These are phyloP conservation scores for Panurus biarmicus DNA, from an alignment of 2,113 vertebrate genomes.

Conservation along the genomic window DNA sequence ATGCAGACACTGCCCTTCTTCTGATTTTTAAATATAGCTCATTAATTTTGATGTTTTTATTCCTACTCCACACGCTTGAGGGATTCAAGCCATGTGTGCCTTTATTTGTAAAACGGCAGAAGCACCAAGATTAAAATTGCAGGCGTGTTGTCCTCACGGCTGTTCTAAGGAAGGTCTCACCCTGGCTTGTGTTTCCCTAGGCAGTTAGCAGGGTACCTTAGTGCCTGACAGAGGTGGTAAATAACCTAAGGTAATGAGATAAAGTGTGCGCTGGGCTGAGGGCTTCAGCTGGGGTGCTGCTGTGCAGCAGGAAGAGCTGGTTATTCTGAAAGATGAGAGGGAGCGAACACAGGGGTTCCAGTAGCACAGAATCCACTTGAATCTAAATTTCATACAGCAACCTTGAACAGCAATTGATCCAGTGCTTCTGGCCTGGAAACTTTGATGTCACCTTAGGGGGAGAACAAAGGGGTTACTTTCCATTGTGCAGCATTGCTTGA, in stretches of 20 bases:
- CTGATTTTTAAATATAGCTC: not conserved
- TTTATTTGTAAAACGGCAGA: not conserved
- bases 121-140: not conserved
- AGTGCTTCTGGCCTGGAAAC: not conserved
- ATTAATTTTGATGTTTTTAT: not conserved
- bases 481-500: not conserved
- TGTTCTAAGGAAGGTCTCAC: not conserved
- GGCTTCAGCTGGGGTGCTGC: not conserved
- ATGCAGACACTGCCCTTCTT: not conserved
- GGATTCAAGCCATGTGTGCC: not conserved
- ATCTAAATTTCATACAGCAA: not conserved
- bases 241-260: not conserved
- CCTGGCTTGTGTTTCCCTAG: fast-evolving
- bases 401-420: not conserved
- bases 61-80: not conserved
- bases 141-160: not conserved
- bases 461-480: not conserved
- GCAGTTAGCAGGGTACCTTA: fast-evolving
- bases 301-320: not conserved
- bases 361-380: not conserved
- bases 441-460: not conserved
- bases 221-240: not conserved
- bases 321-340: not conserved
- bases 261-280: not conserved
- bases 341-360: fast-evolving